phyloP scores from a whole-genome alignment of 2,113 vertebrate genomes.

The Patagioenas fasciata region DNA sequence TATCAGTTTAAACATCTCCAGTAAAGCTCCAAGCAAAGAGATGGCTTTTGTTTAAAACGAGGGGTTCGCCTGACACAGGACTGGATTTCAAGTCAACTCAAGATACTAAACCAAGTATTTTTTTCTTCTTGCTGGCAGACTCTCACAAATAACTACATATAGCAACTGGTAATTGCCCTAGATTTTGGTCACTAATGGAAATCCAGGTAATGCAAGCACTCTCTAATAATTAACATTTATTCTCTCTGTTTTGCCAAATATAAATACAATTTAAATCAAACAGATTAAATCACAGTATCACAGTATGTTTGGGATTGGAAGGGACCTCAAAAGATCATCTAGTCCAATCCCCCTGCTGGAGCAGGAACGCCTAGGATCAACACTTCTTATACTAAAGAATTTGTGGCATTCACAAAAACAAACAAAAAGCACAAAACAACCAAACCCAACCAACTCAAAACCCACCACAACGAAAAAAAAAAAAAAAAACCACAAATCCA shows the following conservation, averaged over 20 bases:
- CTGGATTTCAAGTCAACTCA: constrained; percentile 78
- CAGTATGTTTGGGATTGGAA: no score
- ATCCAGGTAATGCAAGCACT: constrained; percentile 47
- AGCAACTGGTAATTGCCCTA: constrained; percentile 74
- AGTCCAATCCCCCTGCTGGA: no score
- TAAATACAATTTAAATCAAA: background rate
- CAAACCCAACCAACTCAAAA: background rate
- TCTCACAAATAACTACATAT: constrained; percentile 79
- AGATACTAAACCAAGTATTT: constrained; percentile 68
- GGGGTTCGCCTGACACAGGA: constrained; percentile 74
- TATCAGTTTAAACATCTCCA: background rate
- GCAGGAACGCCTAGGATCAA: no score
- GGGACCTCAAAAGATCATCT: no score
- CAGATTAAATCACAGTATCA: background rate
- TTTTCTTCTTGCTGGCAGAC: constrained; percentile 70
- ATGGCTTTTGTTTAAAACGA: constrained; percentile 81
- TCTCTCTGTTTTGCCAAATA: background rate
- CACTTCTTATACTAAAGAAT: background rate
- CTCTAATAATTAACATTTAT: constrained; percentile 1
- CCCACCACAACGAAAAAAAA: background rate
- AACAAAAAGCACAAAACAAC: background rate
- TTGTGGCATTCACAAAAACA: background rate
- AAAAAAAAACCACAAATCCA: background rate
- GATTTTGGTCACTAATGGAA: constrained; percentile 41
- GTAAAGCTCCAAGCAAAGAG: constrained; percentile 73